phyloP scores from a whole-genome alignment of 2,888 invertebrate genomes.

The Netelia melanura region DNA sequence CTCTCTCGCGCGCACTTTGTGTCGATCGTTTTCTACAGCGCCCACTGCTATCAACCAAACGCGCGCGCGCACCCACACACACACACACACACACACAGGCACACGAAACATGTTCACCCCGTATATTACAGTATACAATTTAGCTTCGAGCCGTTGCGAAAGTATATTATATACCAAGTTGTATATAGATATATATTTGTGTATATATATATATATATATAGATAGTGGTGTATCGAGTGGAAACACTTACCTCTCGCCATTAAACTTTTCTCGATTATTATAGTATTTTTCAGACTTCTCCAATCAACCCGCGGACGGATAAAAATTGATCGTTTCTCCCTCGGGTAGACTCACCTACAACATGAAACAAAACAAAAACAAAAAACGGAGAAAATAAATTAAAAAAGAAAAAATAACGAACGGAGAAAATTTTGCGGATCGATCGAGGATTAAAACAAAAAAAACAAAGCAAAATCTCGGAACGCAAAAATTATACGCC shows the following conservation, averaged over 20 bases:
- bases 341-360: constrained; percentile 25
- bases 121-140: constrained; percentile 55
- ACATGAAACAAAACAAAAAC: constrained; percentile 7
- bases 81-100: constrained; percentile 12
- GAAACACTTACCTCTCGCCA: constrained; percentile 63
- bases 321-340: constrained; percentile 58
- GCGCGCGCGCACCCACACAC: constrained; percentile 5
- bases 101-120: constrained; percentile 44
- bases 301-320: constrained; percentile 54
- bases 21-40: constrained; percentile 23
- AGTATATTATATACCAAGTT: constrained; percentile 30
- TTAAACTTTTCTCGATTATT: constrained; percentile 63
- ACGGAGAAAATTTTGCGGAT: background rate
- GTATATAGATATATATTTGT: background rate
- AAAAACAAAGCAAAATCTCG: background rate
- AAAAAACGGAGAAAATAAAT: background rate
- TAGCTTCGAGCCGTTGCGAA: constrained; percentile 47
- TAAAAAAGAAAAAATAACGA: constrained; percentile 23
- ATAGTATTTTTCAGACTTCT: constrained; percentile 54
- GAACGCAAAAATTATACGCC: background rate
- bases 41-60: constrained; percentile 51
- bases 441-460: background rate
- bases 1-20: background rate
- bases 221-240: constrained; percentile 44
- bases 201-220: background rate